Evolutionary conservation across 2,888 invertebrate genomes (phyloP), one percentile per base, ranked within the genome.

Genomic region (Athalia circularis): DNA sequence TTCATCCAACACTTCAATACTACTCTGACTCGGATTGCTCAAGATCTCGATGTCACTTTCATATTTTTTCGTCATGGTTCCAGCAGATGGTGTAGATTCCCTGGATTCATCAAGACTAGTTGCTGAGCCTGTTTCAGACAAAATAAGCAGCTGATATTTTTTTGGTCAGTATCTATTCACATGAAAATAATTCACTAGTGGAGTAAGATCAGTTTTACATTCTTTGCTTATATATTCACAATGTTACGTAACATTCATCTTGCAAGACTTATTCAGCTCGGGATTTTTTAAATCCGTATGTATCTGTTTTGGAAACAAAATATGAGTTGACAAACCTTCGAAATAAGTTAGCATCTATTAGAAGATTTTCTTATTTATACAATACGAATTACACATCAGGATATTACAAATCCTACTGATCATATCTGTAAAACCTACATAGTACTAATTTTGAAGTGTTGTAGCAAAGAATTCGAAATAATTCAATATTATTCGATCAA

Each of bases 41-140:
- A 95, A 91, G 64, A 95, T 92, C 83, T 95, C 94, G 80, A 95
- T 93, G 84, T 95, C 95, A 88, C 95, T 95, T 84, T 94, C 94
- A 80, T 90, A 91, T 79, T 89, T 90, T 75, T 87, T 88, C 7
- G 85, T 85, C 5, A 86, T 79, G 5, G 86, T 84, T 79, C 86
- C 87, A 13, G 84, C 81, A n/a, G 88, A 89, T 29, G 90, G 89
- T 1, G 90, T 89, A 3, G 89, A 90, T 75, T 90, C 90, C 72
- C 88, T 82, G 3, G 90, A 90, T 74, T 89, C 89, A 64, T 90
- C 90, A 54, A 91, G 85, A 80, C 90, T 90, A 3, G 89, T 89
- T n/a, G 90, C 90, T 79, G 91, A 90, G 84, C 91, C 91, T 91
- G 77, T 67, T 79, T 50, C 13, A n/a, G 45, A 59, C n/a, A 47